Evolutionary conservation across 2,797 vertebrate species (phyloP).

Genomic region (Cossypha heuglini): DNA sequence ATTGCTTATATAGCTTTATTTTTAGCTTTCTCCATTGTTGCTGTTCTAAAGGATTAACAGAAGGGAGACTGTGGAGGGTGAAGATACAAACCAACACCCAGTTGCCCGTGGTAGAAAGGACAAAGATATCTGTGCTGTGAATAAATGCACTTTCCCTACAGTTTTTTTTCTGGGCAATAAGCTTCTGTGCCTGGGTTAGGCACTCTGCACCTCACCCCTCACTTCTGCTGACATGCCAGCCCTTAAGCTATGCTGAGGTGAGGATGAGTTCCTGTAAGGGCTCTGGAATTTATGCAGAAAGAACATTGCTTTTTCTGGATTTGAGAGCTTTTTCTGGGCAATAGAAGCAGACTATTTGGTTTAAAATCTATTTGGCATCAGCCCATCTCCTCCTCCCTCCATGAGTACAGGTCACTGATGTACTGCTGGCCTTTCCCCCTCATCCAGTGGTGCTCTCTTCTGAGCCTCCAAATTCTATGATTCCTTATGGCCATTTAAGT

Average conservation of each 20-base stretch:
- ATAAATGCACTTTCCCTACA: not conserved
- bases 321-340: not conserved
- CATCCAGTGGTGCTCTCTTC: not conserved
- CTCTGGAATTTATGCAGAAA: not conserved
- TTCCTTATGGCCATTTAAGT: not conserved
- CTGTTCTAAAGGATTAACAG: not conserved
- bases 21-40: conserved; percentile 13
- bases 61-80: not conserved
- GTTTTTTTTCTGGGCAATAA: not conserved
- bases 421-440: not conserved
- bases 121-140: not conserved
- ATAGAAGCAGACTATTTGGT: not conserved
- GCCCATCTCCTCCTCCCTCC: not conserved
- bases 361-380: not conserved
- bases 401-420: not conserved
- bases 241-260: not conserved
- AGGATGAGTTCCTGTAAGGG: not conserved
- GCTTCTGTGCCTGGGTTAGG: not conserved
- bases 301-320: not conserved
- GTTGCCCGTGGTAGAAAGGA: not conserved
- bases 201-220: not conserved
- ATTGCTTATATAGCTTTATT: conserved; percentile 47
- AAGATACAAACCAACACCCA: not conserved
- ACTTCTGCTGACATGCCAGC: not conserved
- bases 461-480: not conserved